Evolutionary conservation across 2,888 invertebrate genomes (phyloP).

Genomic region (Melanotus villosus): DNA sequence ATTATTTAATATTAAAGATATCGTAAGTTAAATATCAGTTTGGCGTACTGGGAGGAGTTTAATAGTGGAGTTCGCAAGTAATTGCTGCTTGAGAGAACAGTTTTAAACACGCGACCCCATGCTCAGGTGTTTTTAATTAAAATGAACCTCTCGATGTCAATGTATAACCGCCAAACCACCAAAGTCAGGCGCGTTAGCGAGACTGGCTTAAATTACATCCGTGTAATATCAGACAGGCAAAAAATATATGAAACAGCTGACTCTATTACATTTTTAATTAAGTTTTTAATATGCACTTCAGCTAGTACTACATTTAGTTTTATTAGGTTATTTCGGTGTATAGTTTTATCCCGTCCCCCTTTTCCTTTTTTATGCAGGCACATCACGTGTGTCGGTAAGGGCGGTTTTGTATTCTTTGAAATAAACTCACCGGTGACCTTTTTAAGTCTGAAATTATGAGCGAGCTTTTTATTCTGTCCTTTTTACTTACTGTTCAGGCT

Average conservation of each 20-base stretch:
- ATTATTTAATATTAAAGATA: constrained; percentile 35
- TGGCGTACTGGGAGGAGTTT: constrained; percentile 31
- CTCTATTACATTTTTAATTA: constrained; percentile 46
- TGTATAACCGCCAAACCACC: constrained; percentile 41
- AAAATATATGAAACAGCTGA: constrained; percentile 40
- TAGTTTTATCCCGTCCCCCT: constrained; percentile 16
- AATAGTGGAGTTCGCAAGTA: constrained; percentile 36
- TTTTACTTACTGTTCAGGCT: too few relatives aligned
- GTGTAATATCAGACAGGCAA: constrained; percentile 38
- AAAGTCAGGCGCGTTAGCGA: constrained; percentile 40
- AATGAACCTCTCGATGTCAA: constrained; percentile 50
- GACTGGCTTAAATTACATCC: constrained; percentile 42
- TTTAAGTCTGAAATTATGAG: background rate
- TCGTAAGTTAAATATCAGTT: constrained; percentile 40
- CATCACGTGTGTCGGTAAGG: background rate
- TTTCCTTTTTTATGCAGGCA: too few relatives aligned
- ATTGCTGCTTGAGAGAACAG: constrained; percentile 46
- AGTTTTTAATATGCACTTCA: constrained; percentile 41
- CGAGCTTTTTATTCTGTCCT: too few relatives aligned
- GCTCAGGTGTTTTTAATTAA: constrained; percentile 52
- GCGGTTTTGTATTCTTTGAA: background rate
- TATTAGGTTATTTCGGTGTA: constrained; percentile 33
- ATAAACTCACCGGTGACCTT: background rate
- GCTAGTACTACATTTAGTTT: constrained; percentile 36
- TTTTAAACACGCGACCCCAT: constrained; percentile 48